These are phyloP conservation scores for Eurypyga helias DNA, from an alignment of 2,113 vertebrate genomes.

Conservation along the genomic window DNA sequence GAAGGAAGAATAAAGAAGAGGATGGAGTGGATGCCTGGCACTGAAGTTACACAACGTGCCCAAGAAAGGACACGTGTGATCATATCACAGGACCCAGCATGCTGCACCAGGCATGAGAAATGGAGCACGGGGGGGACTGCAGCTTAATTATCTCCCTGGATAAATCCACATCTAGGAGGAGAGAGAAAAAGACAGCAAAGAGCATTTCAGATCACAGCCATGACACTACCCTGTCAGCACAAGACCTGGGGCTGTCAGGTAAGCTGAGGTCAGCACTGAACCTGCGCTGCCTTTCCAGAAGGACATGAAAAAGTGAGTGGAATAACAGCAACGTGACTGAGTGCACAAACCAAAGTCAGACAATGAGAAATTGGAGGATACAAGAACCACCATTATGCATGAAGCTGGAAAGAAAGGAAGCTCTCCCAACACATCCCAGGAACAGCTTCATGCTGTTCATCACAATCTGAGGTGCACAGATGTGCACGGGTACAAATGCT, in stretches of 20 bases:
- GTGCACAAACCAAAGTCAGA: neutral
- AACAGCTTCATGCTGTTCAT: neutral
- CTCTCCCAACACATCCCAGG: neutral
- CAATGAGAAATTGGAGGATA: neutral
- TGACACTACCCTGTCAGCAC: neutral
- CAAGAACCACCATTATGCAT: neutral
- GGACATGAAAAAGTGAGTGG: neutral
- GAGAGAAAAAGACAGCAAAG: constrained; percentile 7
- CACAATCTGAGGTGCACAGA: neutral
- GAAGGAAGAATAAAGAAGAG: neutral
- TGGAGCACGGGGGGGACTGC: neutral
- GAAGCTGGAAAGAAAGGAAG: neutral
- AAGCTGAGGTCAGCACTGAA: constrained; percentile 1
- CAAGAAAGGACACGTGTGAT: neutral
- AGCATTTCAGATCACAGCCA: neutral
- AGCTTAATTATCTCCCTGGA: neutral
- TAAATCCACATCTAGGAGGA: neutral
- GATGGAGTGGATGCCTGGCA: neutral
- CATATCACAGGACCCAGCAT: neutral
- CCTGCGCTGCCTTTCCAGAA: neutral
- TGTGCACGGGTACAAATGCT: neutral
- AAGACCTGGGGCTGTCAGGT: constrained; percentile 3
- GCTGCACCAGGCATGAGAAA: neutral
- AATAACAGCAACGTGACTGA: neutral
- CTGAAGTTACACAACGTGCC: neutral